Percentiles rank a stretch among this genome's conserved stretches.
Conservation (phyloP, 1,140 invertebrate genomes). For the Temnothorax longispinosus region DNA sequence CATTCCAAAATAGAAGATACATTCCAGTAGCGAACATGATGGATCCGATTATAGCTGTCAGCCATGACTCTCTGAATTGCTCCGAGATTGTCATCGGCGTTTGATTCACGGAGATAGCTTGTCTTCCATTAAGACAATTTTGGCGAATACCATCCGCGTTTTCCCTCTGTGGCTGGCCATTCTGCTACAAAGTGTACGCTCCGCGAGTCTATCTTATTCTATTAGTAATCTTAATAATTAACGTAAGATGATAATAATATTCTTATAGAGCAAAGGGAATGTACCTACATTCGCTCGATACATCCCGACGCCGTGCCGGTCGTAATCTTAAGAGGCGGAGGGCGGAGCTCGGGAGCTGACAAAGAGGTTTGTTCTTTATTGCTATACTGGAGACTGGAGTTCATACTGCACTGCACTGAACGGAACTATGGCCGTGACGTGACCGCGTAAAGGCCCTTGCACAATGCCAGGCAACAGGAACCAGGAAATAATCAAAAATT, state of each 20-base stretch:
- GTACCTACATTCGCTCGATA: conserved; percentile 74
- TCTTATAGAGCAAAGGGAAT: neutral
- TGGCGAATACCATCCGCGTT: conserved; percentile 68
- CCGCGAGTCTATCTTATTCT: neutral
- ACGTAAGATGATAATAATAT: neutral
- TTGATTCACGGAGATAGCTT: conserved; percentile 57
- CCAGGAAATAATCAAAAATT: no score
- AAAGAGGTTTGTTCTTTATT: no score
- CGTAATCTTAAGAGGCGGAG: neutral
- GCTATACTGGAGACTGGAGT: no score
- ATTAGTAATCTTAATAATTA: neutral
- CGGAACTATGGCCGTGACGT: no score
- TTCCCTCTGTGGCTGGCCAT: conserved; percentile 75
- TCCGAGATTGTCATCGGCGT: conserved; percentile 84
- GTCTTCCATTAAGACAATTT: conserved; percentile 69
- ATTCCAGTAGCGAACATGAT: conserved; percentile 87
- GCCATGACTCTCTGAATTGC: conserved; percentile 88
- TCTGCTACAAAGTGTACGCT: conserved; percentile 71
- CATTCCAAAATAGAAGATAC: conserved; percentile 91
- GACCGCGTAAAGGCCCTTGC: no score
- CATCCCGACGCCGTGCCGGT: conserved; percentile 48
- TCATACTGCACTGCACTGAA: no score
- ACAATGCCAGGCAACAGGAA: no score
- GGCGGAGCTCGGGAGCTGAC: neutral
- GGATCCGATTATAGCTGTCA: conserved; percentile 88